Conservation (phyloP, 2,113 vertebrate species). For the Chlorodrepanis virens region DNA sequence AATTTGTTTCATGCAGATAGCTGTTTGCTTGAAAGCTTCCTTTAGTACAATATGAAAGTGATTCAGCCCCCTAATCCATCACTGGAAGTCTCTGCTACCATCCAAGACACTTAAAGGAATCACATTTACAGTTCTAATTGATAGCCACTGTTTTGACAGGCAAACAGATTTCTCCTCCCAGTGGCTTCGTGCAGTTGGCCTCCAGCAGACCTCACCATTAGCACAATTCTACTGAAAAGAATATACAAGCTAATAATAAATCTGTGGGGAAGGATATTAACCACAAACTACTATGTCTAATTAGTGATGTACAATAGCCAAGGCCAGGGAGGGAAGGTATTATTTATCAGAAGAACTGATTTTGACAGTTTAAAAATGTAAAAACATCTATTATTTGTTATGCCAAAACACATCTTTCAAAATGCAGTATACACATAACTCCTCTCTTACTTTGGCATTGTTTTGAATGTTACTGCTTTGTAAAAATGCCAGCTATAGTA, state of each 20-base stretch:
- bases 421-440: background rate
- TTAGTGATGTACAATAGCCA: slow-evolving; percentile 44
- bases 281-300: slow-evolving; percentile 50
- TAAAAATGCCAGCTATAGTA: background rate
- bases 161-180: slow-evolving; percentile 38
- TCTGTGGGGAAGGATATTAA: slow-evolving; percentile 50
- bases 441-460: background rate
- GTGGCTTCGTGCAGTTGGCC: slow-evolving; percentile 45
- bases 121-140: slow-evolving; percentile 63
- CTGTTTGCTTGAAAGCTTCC: slow-evolving; percentile 46
- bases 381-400: slow-evolving; percentile 38
- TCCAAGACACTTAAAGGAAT: slow-evolving; percentile 44
- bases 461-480: background rate
- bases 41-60: slow-evolving; percentile 18
- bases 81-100: slow-evolving; percentile 39
- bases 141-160: slow-evolving; percentile 60
- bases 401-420: slow-evolving; percentile 13
- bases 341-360: slow-evolving; percentile 33
- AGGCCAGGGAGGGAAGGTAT: background rate
- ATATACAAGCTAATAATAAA: slow-evolving; percentile 12
- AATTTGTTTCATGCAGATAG: slow-evolving; percentile 33
- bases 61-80: slow-evolving; percentile 43
- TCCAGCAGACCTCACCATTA: slow-evolving; percentile 60
- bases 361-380: slow-evolving; percentile 44
- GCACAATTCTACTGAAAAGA: slow-evolving; percentile 34